Evolutionary conservation across 2,888 invertebrate genomes (phyloP).

Genomic region (Diadegma fenestrale): DNA sequence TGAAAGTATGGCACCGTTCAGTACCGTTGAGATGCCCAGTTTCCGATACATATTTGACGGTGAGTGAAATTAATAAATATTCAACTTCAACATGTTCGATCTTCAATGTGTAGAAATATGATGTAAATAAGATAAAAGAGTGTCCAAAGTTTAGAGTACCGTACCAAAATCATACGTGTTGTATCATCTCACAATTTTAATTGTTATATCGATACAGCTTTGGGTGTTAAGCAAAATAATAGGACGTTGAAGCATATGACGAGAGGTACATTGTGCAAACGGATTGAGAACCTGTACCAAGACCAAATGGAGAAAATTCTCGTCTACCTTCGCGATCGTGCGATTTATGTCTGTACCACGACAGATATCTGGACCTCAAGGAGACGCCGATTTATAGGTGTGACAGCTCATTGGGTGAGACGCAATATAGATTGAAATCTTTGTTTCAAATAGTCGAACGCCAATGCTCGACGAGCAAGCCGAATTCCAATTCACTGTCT

Average conservation of each 20-base stretch:
- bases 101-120: neutral
- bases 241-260: slow-evolving; percentile 25
- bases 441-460: no score
- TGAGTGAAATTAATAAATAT: slow-evolving; percentile 17
- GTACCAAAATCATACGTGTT: neutral
- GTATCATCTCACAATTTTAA: neutral
- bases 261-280: slow-evolving; percentile 1
- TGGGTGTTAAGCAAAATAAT: neutral
- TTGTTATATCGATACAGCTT: neutral
- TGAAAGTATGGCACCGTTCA: slow-evolving; percentile 16
- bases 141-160: neutral
- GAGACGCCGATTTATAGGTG: slow-evolving; percentile 48
- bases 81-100: neutral
- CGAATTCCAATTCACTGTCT: neutral
- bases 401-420: no score
- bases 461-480: no score
- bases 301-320: slow-evolving; percentile 29
- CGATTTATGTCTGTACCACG: slow-evolving; percentile 53
- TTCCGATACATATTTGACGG: slow-evolving; percentile 14
- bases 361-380: slow-evolving; percentile 55
- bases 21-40: slow-evolving; percentile 21
- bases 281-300: neutral
- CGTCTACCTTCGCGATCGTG: slow-evolving; percentile 1
- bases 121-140: slow-evolving; percentile 1
- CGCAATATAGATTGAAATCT: no score